Evolutionary conservation across 2,797 vertebrate species (phyloP).

Genomic region (Phoxinus dragarum): DNA sequence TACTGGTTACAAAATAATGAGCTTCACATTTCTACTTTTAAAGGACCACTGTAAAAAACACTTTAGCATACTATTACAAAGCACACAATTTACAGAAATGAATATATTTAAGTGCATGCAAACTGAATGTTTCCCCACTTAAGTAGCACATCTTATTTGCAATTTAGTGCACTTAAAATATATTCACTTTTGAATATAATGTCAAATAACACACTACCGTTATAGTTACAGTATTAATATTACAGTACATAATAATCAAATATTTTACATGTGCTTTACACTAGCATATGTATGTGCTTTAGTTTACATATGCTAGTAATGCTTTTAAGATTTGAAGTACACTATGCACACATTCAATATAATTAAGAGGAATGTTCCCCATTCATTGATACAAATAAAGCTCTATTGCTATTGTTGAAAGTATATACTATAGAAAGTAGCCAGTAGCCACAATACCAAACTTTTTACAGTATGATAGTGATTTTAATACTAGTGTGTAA

Average conservation of each 20-base stretch:
- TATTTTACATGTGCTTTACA: not conserved
- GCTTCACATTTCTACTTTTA: not conserved
- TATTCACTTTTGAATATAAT: not conserved
- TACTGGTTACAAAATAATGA: not conserved
- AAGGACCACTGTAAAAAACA: not conserved
- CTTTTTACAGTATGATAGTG: not conserved
- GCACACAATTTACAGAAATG: not conserved
- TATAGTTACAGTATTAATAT: too few species aligned
- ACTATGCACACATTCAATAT: not conserved
- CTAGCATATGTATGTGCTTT: too few species aligned
- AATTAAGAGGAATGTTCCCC: not conserved
- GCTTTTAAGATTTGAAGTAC: not conserved
- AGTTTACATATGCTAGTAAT: not conserved
- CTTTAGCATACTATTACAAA: not conserved
- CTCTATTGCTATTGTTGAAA: not conserved
- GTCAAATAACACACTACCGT: not conserved
- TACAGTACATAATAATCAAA: not conserved
- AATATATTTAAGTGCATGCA: not conserved
- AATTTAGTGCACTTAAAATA: not conserved
- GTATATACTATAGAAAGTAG: too few species aligned
- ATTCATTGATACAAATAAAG: not conserved
- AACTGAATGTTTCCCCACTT: not conserved
- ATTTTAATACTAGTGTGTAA: not conserved
- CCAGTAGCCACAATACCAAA: not conserved
- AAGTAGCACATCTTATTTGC: not conserved